These are phyloP conservation scores for Microplitis demolitor DNA, from an alignment of 1,140 invertebrate species.

Conservation along the genomic window DNA sequence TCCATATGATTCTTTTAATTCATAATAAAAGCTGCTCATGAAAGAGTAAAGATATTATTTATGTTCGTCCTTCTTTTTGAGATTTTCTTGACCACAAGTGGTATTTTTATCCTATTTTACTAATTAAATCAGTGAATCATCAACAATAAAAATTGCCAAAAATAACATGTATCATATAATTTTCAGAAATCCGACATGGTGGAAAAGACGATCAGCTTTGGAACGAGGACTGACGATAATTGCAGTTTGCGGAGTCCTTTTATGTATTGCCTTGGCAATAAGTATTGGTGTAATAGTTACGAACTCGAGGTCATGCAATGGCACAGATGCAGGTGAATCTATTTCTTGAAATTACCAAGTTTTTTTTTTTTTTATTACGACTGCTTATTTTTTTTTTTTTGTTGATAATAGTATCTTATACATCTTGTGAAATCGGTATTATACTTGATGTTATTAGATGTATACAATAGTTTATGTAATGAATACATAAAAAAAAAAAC, in stretches of 20 bases:
- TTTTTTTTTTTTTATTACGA: background rate
- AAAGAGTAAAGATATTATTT: too few relatives aligned
- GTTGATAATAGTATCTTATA: background rate
- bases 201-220: slow-evolving; percentile 78
- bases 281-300: slow-evolving; percentile 66
- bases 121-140: too few relatives aligned
- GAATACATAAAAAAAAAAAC: too few relatives aligned
- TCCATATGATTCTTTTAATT: too few relatives aligned
- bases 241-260: slow-evolving; percentile 66
- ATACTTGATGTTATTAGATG: too few relatives aligned
- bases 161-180: slow-evolving; percentile 26
- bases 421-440: too few relatives aligned
- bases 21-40: too few relatives aligned
- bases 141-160: too few relatives aligned
- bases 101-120: too few relatives aligned
- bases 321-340: slow-evolving; percentile 23
- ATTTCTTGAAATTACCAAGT: background rate
- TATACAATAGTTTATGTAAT: too few relatives aligned
- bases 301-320: slow-evolving; percentile 43
- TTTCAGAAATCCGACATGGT: slow-evolving; percentile 84
- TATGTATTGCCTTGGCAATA: slow-evolving; percentile 70
- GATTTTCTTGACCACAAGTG: too few relatives aligned
- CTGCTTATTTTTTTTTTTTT: slow-evolving; percentile 12
- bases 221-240: slow-evolving; percentile 76
- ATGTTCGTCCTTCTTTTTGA: too few relatives aligned